phyloP scores from a whole-genome alignment of 2,888 invertebrate species.

The Ichneumoninae sp. region DNA sequence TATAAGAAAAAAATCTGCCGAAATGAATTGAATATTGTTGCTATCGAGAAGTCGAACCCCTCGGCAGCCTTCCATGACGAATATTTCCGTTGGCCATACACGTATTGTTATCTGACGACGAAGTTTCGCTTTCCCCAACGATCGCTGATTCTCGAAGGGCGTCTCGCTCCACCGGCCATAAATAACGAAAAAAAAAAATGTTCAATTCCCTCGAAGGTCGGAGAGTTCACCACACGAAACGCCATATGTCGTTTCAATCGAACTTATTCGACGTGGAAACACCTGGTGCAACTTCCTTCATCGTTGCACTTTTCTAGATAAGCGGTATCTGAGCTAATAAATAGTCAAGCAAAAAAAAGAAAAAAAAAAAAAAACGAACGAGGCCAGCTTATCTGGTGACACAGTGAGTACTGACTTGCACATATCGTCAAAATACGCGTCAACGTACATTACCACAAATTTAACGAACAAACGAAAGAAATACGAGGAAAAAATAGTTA shows the following conservation, averaged over 20 bases:
- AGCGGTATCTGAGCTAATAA: constrained; percentile 44
- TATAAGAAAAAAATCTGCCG: background rate
- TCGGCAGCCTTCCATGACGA: background rate
- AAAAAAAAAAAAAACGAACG: background rate
- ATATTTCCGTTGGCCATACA: constrained; percentile 15
- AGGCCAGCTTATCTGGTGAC: constrained; percentile 37
- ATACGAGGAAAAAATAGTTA: background rate
- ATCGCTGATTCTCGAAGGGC: constrained; percentile 10
- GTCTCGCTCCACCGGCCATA: background rate
- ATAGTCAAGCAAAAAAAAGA: background rate
- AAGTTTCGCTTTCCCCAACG: background rate
- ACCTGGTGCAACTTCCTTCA: background rate
- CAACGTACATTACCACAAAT: background rate
- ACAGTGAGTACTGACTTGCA: background rate
- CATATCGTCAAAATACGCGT: background rate
- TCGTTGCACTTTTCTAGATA: constrained; percentile 41
- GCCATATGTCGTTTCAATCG: background rate
- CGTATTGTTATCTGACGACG: background rate
- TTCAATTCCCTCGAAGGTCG: background rate
- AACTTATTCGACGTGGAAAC: background rate
- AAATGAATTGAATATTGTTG: background rate
- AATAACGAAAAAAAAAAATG: background rate
- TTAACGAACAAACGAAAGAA: background rate
- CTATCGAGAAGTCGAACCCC: background rate
- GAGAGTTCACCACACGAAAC: background rate